Conservation (phyloP, 2,113 vertebrate genomes). For the Petrocephalus zakoni region DNA sequence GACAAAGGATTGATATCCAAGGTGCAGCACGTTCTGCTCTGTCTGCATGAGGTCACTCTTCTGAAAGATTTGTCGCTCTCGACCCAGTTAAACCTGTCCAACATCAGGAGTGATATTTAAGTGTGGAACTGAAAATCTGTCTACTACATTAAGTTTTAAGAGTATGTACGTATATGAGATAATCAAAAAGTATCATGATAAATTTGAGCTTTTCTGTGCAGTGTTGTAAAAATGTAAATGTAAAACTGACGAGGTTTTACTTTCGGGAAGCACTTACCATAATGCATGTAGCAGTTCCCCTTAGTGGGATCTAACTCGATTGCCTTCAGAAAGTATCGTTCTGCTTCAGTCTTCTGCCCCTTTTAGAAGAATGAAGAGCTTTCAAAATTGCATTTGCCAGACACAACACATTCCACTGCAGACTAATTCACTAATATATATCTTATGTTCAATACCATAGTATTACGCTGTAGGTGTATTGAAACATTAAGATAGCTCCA, state of each 20-base stretch:
- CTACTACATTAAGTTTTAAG: background rate
- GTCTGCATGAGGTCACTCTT: background rate
- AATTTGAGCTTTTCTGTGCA: background rate
- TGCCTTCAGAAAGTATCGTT: conserved; percentile 90
- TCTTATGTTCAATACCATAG: background rate
- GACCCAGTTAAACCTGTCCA: background rate
- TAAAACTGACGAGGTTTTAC: background rate
- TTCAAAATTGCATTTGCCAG: background rate
- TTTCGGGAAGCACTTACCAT: conserved; percentile 64
- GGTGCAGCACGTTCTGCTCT: background rate
- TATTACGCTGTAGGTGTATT: background rate
- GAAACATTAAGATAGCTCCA: background rate
- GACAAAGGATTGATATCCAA: background rate
- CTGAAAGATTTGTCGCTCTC: background rate
- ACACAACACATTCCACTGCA: background rate
- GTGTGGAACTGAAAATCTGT: background rate
- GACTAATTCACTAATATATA: background rate
- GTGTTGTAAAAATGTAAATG: background rate
- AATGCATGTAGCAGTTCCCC: conserved; percentile 99
- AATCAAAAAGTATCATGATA: background rate
- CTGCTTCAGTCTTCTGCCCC: conserved; percentile 90
- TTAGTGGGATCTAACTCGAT: conserved; percentile 93
- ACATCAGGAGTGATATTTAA: background rate
- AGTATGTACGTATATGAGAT: background rate
- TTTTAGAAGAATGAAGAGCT: conserved; percentile 50